Evolutionary conservation across 2,888 invertebrate genomes (phyloP).

Genomic region (Leucoma salicis): DNA sequence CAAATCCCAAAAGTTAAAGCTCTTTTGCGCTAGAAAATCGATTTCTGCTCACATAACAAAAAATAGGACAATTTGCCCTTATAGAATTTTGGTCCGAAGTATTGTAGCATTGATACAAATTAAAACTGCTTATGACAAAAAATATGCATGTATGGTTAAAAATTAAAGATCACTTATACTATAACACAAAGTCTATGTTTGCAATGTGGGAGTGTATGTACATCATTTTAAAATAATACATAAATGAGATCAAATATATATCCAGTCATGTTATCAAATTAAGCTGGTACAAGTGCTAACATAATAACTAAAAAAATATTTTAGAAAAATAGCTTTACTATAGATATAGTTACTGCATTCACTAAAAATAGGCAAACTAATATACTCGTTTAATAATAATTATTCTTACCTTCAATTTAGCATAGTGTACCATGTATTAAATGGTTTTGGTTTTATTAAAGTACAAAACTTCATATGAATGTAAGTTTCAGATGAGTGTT

Average conservation of each 20-base stretch:
- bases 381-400: conserved; percentile 18
- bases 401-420: conserved; percentile 28
- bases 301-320: conserved; percentile 43
- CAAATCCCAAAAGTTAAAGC: conserved; percentile 74
- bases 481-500: conserved; percentile 29
- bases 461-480: conserved; percentile 31
- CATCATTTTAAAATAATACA: conserved; percentile 64
- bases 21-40: conserved; percentile 63
- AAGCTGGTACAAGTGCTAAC: conserved; percentile 50
- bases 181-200: conserved; percentile 41
- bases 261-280: conserved; percentile 57
- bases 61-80: conserved; percentile 49
- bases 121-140: conserved; percentile 13
- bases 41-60: conserved; percentile 51
- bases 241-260: conserved; percentile 75
- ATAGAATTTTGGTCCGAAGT: conserved; percentile 64
- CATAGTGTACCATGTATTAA: conserved; percentile 29
- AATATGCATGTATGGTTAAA: conserved; percentile 39
- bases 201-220: conserved; percentile 52
- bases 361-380: conserved; percentile 34
- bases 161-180: conserved; percentile 35
- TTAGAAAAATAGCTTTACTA: conserved; percentile 42
- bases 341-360: conserved; percentile 26
- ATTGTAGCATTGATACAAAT: conserved; percentile 27
- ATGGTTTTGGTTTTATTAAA: conserved; percentile 49